Base-by-base conservation (phyloP, 2,888 invertebrate genomes). In the Leucozona laternaria region DNA sequence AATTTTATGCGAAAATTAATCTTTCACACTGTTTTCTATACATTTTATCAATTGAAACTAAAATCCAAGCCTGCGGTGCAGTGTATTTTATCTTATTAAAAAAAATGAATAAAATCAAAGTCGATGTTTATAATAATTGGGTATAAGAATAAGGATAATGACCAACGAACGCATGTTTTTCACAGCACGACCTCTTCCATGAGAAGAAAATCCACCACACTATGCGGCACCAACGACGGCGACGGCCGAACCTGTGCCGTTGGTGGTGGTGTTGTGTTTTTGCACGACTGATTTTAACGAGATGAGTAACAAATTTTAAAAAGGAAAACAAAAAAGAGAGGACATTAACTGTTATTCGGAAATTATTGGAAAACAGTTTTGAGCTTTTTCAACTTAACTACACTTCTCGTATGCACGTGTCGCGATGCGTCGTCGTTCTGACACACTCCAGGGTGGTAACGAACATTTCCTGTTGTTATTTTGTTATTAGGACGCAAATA, bases 221-320 rank as follows among this genome's bases (percentile, higher is more conserved):
- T 71, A 71, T 64, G 53, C 31, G n/a, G 53, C 40, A 17, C n/a
- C 31, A 55, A 28, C 28, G 2, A 8, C n/a, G n/a, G n/a, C n/a
- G n/a, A n/a, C n/a, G n/a, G n/a, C n/a, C n/a, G n/a, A n/a, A n/a
- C n/a, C n/a, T n/a, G n/a, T n/a, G n/a, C n/a, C n/a, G n/a, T n/a
- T 0, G 11, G 17, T 34, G 48, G 64, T 43, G 45, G 43, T 64
- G 64, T 79, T 75, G 71, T 2, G 55, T 84, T 84, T 72, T 71
- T 79, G 62, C 58, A 50, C 58, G 71, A 84, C 17, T 80, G 58
- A 64, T 20, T 76, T 72, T 75, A 60, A 64, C 58, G 71, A 80
- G 80, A 85, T 85, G 80, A 80, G 84, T 80, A 77, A 85, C 71
- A 80, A 80, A 79, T 75, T 64, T 76, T 53, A 8, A 40, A 84